phyloP scores from a whole-genome alignment of 2,888 invertebrate genomes.

The Leptopilina syphax region DNA sequence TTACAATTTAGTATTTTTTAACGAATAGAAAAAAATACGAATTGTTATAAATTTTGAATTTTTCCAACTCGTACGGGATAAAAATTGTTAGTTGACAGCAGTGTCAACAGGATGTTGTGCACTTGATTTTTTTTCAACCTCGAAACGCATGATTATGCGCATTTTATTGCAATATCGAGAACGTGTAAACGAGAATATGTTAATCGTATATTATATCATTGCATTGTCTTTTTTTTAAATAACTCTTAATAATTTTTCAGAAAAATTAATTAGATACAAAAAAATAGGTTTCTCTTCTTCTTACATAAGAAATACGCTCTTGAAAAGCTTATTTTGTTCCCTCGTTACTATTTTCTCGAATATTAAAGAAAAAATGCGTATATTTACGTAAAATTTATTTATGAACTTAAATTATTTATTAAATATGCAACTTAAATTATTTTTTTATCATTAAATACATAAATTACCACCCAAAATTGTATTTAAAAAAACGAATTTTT shows the following conservation, averaged over 20 bases:
- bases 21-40: no score
- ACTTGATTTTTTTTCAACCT: conserved; percentile 30
- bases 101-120: conserved; percentile 35
- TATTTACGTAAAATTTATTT: no score
- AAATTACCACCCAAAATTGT: no score
- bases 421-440: no score
- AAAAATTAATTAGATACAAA: neutral
- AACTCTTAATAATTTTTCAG: neutral
- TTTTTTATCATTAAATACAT: no score
- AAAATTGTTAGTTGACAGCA: conserved; percentile 5
- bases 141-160: conserved; percentile 32
- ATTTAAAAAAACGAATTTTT: neutral
- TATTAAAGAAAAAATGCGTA: no score
- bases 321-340: neutral
- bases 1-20: no score
- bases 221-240: conserved; percentile 1
- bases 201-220: conserved; percentile 22
- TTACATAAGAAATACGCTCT: no score
- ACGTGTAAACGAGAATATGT: conserved; percentile 34
- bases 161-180: conserved; percentile 19
- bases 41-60: neutral
- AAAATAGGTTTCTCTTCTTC: no score
- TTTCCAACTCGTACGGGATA: neutral
- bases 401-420: no score
- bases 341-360: neutral